Conservation (phyloP, 2,113 vertebrate genomes). For the Gavia stellata region DNA sequence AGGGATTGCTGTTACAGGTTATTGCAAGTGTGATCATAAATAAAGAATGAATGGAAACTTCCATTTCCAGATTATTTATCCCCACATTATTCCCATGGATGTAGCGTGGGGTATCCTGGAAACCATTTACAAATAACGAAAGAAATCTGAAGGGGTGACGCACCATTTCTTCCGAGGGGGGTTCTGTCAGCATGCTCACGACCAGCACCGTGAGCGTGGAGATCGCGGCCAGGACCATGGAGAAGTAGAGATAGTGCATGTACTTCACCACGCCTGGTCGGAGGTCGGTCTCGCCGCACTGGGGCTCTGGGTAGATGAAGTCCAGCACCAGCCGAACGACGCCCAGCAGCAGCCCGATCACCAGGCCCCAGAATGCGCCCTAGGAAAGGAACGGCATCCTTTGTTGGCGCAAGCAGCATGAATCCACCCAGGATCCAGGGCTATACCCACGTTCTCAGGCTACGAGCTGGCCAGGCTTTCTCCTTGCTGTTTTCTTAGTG, state of each 20-base stretch:
- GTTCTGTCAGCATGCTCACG: slow-evolving; percentile 81
- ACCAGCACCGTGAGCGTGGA: slow-evolving; percentile 73
- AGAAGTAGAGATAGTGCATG: slow-evolving; percentile 95
- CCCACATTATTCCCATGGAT: neutral
- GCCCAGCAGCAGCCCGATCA: slow-evolving; percentile 80
- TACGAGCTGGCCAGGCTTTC: neutral
- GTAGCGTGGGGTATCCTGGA: rapidly evolving
- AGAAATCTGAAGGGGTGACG: neutral
- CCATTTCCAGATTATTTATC: neutral
- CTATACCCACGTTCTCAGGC: rapidly evolving
- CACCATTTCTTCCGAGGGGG: slow-evolving; percentile 75
- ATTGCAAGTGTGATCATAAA: neutral
- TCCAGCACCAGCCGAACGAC: slow-evolving; percentile 85
- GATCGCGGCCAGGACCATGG: slow-evolving; percentile 78
- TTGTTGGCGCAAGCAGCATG: neutral
- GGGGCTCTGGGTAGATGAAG: slow-evolving; percentile 83
- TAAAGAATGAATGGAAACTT: neutral
- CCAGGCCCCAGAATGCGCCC: slow-evolving; percentile 91
- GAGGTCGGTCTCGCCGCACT: slow-evolving; percentile 80
- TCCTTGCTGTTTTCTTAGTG: neutral
- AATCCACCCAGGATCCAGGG: rapidly evolving
- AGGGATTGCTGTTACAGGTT: neutral
- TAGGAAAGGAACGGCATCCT: neutral
- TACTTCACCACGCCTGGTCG: slow-evolving; percentile 81
- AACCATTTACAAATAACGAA: no score